Evolutionary conservation across 2,113 vertebrate species (phyloP), one percentile per base, ranked within the genome.

Genomic region (Stigmatopora nigra): DNA sequence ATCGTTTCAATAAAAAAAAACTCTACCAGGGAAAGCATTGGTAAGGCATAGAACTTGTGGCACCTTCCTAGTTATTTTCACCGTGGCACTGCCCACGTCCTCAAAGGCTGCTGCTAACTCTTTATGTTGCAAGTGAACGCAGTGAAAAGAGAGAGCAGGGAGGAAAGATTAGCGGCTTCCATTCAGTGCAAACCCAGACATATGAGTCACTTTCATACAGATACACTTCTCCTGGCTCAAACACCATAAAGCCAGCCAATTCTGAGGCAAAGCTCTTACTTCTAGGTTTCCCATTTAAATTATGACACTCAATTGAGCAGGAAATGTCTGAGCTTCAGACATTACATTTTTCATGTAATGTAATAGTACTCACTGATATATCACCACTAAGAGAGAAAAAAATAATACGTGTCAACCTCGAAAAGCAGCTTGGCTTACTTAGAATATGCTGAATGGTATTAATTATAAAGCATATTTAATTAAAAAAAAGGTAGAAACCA

Each of bases 401-500:
- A 14, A 31, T 5, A 55, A 55, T 70, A 15, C 13, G 31, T 56
- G 22, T 31, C 13, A 56, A 22, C 6, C 67, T 80, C 75, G 68
- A 77, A 78, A 84, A 41, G 79, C 68, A 80, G 66, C 64, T 12
- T 7, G 52, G 60, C 79, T 51, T 19, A 69, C 80, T 81, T 81
- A 78, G 86, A 87, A 81, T 85, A 85, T 10, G 19, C 85, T 72
- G 71, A 77, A 63, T 80, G 69, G 73, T 65, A 83, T 85, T 84
- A 85, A 86, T 88, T 87, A 87, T 73, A 75, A 86, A 87, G 76
- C 80, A 85, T 78, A 12, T 67, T 72, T 81, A 76, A 63, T 61
- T 31, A 31, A 31, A 31, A 31, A 31, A 31, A 2, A 3, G 25
- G 25, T 2, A 63, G 71, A 75, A 78, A 69, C 66, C 72, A 80